A percentile compares a stretch with the other conserved stretches of the same genome.
These are phyloP conservation scores for Scaptodrosophila lebanonensis DNA, from an alignment of 1,140 invertebrate genomes.

Conservation along the genomic window DNA sequence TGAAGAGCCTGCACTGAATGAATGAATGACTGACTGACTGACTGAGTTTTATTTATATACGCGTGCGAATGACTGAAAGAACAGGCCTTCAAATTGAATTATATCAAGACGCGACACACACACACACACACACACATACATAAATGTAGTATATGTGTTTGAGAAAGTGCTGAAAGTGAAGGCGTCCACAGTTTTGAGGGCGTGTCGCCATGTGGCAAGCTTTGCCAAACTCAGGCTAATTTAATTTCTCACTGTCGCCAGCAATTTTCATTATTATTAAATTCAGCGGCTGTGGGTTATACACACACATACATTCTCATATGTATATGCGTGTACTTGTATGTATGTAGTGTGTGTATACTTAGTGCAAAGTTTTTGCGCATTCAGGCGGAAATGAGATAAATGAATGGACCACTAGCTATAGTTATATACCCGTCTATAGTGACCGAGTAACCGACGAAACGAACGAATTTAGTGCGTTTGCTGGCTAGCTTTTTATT, in stretches of 20 bases:
- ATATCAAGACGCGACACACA: constrained; percentile 53
- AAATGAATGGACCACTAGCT: constrained; percentile 51
- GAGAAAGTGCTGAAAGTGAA: no score
- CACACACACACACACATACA: constrained; percentile 16
- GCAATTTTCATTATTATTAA: constrained; percentile 73
- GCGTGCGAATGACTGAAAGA: constrained; percentile 15
- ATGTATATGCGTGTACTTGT: constrained; percentile 10
- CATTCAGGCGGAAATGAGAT: constrained; percentile 67
- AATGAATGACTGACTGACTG: no score
- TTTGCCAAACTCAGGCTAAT: constrained; percentile 54
- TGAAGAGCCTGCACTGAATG: constrained; percentile 38
- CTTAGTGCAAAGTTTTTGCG: constrained; percentile 61
- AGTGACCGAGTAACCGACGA: constrained; percentile 46
- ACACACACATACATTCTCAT: background rate
- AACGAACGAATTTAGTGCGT: constrained; percentile 1
- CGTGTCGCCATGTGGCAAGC: constrained; percentile 15
- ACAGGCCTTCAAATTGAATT: constrained; percentile 63
- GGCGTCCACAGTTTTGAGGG: no score
- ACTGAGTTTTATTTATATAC: no score
- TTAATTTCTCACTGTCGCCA: constrained; percentile 72
- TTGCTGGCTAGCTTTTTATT: no score
- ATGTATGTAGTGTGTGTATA: constrained; percentile 37
- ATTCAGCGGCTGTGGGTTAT: constrained; percentile 49
- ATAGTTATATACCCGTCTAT: constrained; percentile 12
- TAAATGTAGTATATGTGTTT: constrained; percentile 19